phyloP scores from a whole-genome alignment of 2,797 vertebrate genomes.

The Masticophis lateralis region DNA sequence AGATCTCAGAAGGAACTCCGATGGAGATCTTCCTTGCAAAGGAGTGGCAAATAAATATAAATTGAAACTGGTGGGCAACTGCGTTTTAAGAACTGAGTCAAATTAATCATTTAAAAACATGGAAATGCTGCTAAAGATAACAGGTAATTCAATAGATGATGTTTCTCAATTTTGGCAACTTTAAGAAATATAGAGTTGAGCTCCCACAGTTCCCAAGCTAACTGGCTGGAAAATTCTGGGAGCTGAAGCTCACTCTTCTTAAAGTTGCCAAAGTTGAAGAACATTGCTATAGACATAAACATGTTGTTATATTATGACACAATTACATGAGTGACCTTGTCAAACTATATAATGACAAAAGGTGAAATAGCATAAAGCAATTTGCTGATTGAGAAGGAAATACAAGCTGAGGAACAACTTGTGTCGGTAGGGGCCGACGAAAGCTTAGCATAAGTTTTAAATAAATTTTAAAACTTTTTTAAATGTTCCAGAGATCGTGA shows the following conservation, averaged over 20 bases:
- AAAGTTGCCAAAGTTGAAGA: neutral
- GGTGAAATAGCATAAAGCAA: neutral
- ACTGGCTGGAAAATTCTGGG: neutral
- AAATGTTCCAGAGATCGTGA: too few relatives aligned
- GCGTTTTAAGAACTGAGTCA: slow-evolving; percentile 16
- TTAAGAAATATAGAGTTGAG: neutral
- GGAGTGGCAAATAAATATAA: slow-evolving; percentile 1
- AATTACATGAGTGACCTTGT: slow-evolving; percentile 12
- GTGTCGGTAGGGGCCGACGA: too few relatives aligned
- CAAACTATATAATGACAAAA: slow-evolving; percentile 13
- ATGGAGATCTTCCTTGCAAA: slow-evolving; percentile 24
- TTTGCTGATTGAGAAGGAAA: slow-evolving; percentile 8
- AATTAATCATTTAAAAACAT: slow-evolving; percentile 14
- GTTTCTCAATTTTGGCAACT: neutral
- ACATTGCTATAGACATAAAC: neutral
- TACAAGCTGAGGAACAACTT: neutral
- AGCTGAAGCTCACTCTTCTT: neutral
- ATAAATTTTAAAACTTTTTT: too few relatives aligned
- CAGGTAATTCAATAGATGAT: neutral
- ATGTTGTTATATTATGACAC: slow-evolving; percentile 14
- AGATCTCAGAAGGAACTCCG: slow-evolving; percentile 24
- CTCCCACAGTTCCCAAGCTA: neutral
- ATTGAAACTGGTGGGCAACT: slow-evolving; percentile 7
- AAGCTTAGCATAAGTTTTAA: too few relatives aligned
- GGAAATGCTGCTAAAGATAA: slow-evolving; percentile 33